Base-by-base conservation (phyloP, 2,888 invertebrate genomes). In the Taenaris catops region DNA sequence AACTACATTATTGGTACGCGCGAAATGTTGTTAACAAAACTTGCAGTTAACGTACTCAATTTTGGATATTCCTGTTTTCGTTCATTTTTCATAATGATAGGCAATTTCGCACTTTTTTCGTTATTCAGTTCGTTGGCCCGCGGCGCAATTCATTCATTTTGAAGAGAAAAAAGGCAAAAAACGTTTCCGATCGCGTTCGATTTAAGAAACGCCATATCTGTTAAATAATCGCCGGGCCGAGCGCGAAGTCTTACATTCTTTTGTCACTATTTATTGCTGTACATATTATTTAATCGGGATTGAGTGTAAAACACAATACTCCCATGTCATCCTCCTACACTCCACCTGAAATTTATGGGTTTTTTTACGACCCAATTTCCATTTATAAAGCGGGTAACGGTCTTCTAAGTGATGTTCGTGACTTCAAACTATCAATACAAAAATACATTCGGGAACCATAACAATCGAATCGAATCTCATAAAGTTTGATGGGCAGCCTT, bases 361-460 rank as follows among this genome's bases (percentile, higher is more conserved):
- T 46, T 64, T n/a, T 74, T 72, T 69, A 74, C 67, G 63, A 67
- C 64, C 69, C 61, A 70, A 72, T 71, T 73, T 73, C 70, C 68
- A 73, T 73, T 66, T 64, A 63, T 66, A 73, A 70, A 62, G 57
- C 58, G 52, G 56, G 52, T 71, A 75, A 69, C 69, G 61, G 63
- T 56, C 58, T 49, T 47, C 38, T 41, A 59, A 66, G 61, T 58
- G 62, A 62, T 63, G 55, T 61, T 58, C 54, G 53, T 55, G 51
- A 60, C 60, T 61, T 42, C 43, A 54, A 61, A 28, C 32, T 44
- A 39, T 39, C 39, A 39, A 34, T 42, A 42, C 25, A 24, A 33
- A 39, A 35, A 34, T 41, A 53, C 53, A 56, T 65, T 38, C 21
- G 33, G 35, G 19, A 36, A 25, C 18, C 25, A 32, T 27, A 19